A percentile compares a stretch with the other conserved stretches of the same genome.
Conservation (phyloP, 2,113 vertebrate species). For the Urocynchramus pylzowi region DNA sequence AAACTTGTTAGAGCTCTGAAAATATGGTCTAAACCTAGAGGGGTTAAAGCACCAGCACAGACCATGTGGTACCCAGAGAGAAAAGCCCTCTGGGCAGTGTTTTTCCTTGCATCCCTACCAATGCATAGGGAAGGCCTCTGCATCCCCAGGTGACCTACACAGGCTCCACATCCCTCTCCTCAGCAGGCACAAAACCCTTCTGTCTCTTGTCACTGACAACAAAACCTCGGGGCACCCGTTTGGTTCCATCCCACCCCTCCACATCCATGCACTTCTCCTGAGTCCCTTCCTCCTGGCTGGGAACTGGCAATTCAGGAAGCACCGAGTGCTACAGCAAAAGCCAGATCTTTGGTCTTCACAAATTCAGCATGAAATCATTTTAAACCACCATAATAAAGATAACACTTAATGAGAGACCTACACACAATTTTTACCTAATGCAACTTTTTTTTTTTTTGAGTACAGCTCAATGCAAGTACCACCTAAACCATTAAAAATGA, state of each 20-base stretch:
- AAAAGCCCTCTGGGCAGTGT: not conserved
- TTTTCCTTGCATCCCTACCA: not conserved
- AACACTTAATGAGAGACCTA: not conserved
- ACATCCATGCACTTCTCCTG: not conserved
- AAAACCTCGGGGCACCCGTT: not conserved
- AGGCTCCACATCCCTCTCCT: not conserved
- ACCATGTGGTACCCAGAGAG: not conserved
- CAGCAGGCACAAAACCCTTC: not conserved
- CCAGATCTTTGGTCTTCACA: conserved; percentile 7
- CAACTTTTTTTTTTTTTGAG: not conserved
- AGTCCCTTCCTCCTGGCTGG: not conserved
- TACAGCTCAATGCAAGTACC: not conserved
- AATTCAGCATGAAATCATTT: not conserved
- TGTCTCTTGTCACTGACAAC: not conserved
- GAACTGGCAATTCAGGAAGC: not conserved
- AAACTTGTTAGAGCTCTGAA: not conserved
- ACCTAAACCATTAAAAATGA: not conserved
- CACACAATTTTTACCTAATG: not conserved
- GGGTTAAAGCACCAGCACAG: not conserved
- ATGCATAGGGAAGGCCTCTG: not conserved
- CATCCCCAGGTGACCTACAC: not conserved
- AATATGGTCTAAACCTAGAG: not conserved
- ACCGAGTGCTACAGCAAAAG: not conserved
- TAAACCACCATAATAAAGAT: not conserved
- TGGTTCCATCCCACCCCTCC: not conserved